Conservation (phyloP, 2,888 invertebrate genomes). For the Stenoptilia bipunctidactyla region DNA sequence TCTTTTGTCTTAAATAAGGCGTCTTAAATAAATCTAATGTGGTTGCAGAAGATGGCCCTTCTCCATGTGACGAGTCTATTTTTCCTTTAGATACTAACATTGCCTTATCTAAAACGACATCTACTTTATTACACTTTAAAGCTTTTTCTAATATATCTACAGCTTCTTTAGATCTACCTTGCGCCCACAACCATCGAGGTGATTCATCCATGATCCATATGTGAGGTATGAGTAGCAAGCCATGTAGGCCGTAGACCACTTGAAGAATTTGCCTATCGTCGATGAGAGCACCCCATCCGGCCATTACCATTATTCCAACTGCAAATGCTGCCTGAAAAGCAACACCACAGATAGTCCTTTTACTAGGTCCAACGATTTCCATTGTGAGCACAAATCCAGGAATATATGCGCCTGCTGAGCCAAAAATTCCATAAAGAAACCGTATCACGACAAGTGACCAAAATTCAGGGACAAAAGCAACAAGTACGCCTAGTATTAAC, state of each 20-base stretch:
- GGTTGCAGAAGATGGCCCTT: slow-evolving; percentile 61
- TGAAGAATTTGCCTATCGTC: slow-evolving; percentile 81
- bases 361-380: slow-evolving; percentile 86
- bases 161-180: slow-evolving; percentile 80
- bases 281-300: slow-evolving; percentile 85
- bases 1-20: slow-evolving; percentile 82
- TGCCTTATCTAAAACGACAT: slow-evolving; percentile 73
- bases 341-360: slow-evolving; percentile 84
- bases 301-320: slow-evolving; percentile 84
- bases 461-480: slow-evolving; percentile 84
- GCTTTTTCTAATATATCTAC: slow-evolving; percentile 81
- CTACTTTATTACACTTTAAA: slow-evolving; percentile 78
- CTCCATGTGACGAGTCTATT: slow-evolving; percentile 49
- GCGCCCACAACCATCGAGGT: slow-evolving; percentile 89
- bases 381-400: slow-evolving; percentile 80
- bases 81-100: slow-evolving; percentile 75
- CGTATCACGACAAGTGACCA: slow-evolving; percentile 77
- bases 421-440: slow-evolving; percentile 84
- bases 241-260: slow-evolving; percentile 83
- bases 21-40: slow-evolving; percentile 83
- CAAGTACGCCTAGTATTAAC: slow-evolving; percentile 77
- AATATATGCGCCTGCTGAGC: slow-evolving; percentile 83
- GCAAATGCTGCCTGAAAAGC: slow-evolving; percentile 86
- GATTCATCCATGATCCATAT: slow-evolving; percentile 94
- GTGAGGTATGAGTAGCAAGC: slow-evolving; percentile 79